These are phyloP conservation scores for Halocynthia roretzi DNA, from an alignment of 23 tunicate species.

Conservation along the genomic window DNA sequence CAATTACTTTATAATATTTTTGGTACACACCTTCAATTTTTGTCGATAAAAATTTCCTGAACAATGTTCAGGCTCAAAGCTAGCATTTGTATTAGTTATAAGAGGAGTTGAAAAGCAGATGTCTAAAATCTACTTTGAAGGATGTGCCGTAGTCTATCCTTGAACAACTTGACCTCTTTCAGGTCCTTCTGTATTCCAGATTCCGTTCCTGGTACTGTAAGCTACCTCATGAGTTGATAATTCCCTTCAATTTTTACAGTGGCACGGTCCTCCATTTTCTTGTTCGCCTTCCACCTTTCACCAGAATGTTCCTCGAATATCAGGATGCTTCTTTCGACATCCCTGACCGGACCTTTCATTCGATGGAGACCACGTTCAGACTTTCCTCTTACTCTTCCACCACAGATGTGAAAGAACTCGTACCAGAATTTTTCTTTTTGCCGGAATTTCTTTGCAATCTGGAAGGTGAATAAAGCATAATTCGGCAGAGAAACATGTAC, in stretches of 20 bases:
- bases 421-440: slow-evolving; percentile 94
- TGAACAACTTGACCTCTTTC: no score
- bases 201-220: not conserved
- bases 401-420: slow-evolving; percentile 93
- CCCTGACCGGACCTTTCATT: slow-evolving; percentile 97
- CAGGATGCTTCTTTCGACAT: slow-evolving; percentile 92
- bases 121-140: no score
- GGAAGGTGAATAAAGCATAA: slow-evolving; percentile 43
- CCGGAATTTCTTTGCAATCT: slow-evolving; percentile 95
- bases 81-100: no score
- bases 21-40: not conserved
- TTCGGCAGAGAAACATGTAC: no score
- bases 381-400: slow-evolving; percentile 72
- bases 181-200: no score
- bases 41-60: not conserved
- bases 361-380: slow-evolving; percentile 89
- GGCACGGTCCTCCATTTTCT: slow-evolving; percentile 93
- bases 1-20: not conserved
- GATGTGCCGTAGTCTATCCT: no score
- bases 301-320: slow-evolving; percentile 85
- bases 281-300: slow-evolving; percentile 95
- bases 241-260: slow-evolving; percentile 23
- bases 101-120: slow-evolving; percentile 2
- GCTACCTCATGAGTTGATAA: not conserved
- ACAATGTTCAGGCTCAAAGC: no score